A percentile compares a stretch with the other conserved stretches of the same genome.
Evolutionary conservation across 2,113 vertebrate genomes (phyloP).

Genomic region (Steatornis caripensis): DNA sequence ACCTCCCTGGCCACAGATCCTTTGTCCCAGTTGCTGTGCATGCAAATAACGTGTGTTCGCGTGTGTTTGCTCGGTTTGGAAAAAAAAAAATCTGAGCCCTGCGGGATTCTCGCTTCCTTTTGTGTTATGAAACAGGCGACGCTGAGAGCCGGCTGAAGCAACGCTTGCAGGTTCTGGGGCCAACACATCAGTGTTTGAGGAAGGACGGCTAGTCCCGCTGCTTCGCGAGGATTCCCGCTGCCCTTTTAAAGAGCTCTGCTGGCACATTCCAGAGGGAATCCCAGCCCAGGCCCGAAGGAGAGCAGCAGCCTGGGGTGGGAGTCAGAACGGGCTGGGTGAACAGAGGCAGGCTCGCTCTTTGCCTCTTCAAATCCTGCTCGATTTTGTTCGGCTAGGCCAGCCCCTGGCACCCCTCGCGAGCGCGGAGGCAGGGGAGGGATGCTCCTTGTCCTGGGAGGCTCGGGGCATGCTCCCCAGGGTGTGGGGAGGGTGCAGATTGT

Average conservation of each 20-base stretch:
- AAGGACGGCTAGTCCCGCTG: not conserved
- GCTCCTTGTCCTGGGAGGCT: not conserved
- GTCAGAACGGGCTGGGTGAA: not conserved
- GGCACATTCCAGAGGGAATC: not conserved
- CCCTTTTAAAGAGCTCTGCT: not conserved
- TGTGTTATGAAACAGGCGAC: not conserved
- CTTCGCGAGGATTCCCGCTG: not conserved
- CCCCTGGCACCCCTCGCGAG: not conserved
- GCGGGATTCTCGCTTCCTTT: not conserved
- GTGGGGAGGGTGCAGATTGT: not conserved
- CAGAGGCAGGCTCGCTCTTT: not conserved
- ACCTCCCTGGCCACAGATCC: not conserved
- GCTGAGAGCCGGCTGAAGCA: not conserved
- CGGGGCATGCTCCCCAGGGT: not conserved
- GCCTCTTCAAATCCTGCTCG: not conserved
- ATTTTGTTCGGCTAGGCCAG: not conserved
- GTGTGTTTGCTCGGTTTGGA: not conserved
- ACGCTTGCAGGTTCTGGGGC: not conserved
- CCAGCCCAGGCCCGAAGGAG: not conserved
- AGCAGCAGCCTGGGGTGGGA: not conserved
- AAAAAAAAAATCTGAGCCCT: conserved; percentile 36
- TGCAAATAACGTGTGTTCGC: not conserved
- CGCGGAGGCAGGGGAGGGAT: not conserved
- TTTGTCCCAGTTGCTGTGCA: conserved; percentile 4
- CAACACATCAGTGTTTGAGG: not conserved